Evolutionary conservation across 2,797 vertebrate genomes (phyloP), one percentile per base, ranked within the genome.

Genomic region (Epinephelus awoara): DNA sequence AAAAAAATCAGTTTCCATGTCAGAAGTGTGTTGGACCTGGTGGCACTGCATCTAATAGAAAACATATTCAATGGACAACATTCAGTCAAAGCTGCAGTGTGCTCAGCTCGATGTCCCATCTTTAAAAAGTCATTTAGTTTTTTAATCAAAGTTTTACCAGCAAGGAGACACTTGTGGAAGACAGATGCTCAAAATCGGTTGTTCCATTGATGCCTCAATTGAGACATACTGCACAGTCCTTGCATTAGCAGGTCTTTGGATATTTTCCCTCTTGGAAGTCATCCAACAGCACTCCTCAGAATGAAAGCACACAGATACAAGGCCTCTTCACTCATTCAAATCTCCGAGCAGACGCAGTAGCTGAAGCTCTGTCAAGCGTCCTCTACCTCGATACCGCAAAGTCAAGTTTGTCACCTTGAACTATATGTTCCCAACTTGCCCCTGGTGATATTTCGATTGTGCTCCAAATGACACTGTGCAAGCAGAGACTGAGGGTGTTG

Each of bases 341-440:
- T 44, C 18, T 71, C 27, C 49, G 2, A 14, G 57, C 27, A 21
- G 21, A 67, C 2, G 11, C 34, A 18, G 72, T 2, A 34, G 52
- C 68, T 40, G 6, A 64, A n/a, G 69, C 42, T 70, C 49, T 34
- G 47, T 44, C 61, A 15, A 34, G 19, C 42, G 12, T 27, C 70
- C 72, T 72, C 57, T 44, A 13, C 5, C 44, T 40, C 55, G 42
- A 6, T 23, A 18, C 61, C 0, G 55, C 61, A 73, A 75, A 80
- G 79, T 79, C 29, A 0, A 55, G 52, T 21, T 76, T 84, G 75
- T 88, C 70, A 85, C 85, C 86, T 81, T 87, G 78, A 85, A 79
- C 73, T 59, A 23, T 63, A 61, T 59, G 80, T 80, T 67, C 52
- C 58, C 2, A 1, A 77, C 50, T 76, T 5, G 75, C 84, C 82